Evolutionary conservation across 1,140 invertebrate species (phyloP).

Genomic region (Argopecten irradians): DNA sequence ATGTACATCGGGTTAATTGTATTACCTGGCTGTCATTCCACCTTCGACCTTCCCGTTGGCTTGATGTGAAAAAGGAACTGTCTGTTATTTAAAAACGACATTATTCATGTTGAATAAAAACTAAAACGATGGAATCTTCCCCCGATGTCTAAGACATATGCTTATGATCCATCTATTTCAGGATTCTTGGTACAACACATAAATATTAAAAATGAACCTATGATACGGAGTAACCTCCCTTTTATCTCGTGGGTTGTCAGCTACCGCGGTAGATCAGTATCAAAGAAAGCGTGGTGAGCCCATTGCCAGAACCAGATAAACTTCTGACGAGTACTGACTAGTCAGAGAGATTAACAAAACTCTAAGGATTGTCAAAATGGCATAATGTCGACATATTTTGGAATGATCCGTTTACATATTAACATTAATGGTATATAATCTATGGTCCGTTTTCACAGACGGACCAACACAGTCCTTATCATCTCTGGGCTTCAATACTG

Average conservation of each 20-base stretch:
- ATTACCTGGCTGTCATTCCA: background rate
- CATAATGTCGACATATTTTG: background rate
- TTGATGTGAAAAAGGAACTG: background rate
- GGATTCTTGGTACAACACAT: background rate
- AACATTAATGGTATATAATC: background rate
- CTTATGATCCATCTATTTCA: background rate
- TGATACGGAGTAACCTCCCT: background rate
- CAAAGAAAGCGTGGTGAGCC: constrained; percentile 6
- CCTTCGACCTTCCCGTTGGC: background rate
- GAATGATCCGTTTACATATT: background rate
- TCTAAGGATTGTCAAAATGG: background rate
- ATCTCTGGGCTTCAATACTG: background rate
- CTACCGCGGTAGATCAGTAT: background rate
- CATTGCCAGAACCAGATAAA: background rate
- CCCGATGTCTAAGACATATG: background rate
- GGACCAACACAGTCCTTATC: background rate
- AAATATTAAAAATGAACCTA: background rate
- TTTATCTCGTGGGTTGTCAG: background rate
- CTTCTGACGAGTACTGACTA: background rate
- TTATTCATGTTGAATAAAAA: background rate
- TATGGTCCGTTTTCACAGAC: background rate
- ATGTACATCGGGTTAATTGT: background rate
- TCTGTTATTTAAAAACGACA: background rate
- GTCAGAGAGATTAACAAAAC: background rate
- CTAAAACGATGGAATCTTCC: background rate